Conservation (phyloP, 2,888 invertebrate species). For the Lasioglossum zephyrum region DNA sequence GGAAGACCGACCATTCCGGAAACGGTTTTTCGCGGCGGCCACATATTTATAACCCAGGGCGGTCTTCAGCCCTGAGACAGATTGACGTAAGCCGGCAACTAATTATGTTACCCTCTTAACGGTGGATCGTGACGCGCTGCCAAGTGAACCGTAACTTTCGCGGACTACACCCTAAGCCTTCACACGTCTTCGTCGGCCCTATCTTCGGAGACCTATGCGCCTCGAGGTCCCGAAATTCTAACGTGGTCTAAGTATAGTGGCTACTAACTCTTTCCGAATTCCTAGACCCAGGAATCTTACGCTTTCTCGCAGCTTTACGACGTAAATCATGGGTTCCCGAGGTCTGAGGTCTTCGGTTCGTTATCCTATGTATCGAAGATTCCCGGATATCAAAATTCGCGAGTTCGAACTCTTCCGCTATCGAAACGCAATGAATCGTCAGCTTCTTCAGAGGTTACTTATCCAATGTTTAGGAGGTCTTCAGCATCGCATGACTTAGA, state of each 20-base stretch:
- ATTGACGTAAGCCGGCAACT: constrained; percentile 43
- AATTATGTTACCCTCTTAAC: constrained; percentile 40
- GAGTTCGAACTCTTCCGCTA: background rate
- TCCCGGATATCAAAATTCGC: background rate
- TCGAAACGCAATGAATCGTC: background rate
- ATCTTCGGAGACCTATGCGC: background rate
- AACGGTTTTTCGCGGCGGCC: constrained; percentile 26
- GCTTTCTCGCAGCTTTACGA: background rate
- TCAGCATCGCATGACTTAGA: too few species aligned
- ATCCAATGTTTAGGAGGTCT: background rate
- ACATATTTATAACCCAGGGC: constrained; percentile 54
- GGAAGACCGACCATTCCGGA: constrained; percentile 33
- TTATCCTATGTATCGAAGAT: background rate
- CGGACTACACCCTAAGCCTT: background rate
- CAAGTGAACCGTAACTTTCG: constrained; percentile 31
- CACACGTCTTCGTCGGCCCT: background rate
- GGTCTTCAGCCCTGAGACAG: constrained; percentile 50
- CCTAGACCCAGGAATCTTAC: background rate
- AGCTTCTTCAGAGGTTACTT: background rate
- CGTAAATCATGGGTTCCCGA: background rate
- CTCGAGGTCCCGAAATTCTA: background rate
- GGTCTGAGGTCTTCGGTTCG: background rate
- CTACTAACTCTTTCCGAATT: constrained; percentile 9
- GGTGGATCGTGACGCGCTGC: constrained; percentile 15
- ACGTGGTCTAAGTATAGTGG: background rate